Conservation (phyloP, 2,888 invertebrate species). For the Amiota communis region DNA sequence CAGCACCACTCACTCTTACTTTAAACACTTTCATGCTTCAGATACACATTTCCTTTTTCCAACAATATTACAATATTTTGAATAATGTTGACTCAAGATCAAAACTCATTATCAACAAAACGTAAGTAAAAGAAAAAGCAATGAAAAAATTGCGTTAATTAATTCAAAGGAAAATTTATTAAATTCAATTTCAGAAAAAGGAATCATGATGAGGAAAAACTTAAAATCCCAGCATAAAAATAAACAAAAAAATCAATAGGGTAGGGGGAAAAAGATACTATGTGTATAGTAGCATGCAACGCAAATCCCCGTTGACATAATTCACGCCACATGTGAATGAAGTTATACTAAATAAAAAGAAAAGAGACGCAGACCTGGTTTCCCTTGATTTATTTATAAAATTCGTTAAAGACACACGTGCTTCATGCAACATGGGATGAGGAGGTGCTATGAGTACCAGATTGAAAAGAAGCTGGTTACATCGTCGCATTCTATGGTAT, state of each 20-base stretch:
- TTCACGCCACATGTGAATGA: constrained; percentile 58
- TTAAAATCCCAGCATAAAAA: constrained; percentile 11
- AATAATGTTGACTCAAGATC: constrained; percentile 13
- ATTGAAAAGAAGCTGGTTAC: too few relatives aligned
- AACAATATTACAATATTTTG: not conserved
- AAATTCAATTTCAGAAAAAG: constrained; percentile 51
- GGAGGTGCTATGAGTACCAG: not conserved
- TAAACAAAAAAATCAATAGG: constrained; percentile 9
- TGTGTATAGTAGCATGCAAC: constrained; percentile 30
- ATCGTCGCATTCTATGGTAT: not conserved
- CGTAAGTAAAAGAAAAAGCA: not conserved
- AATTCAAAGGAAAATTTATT: constrained; percentile 58
- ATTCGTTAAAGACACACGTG: constrained; percentile 8
- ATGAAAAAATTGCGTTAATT: constrained; percentile 19
- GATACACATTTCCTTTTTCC: not conserved
- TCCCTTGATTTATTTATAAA: constrained; percentile 36
- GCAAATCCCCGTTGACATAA: constrained; percentile 61
- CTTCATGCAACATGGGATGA: not conserved
- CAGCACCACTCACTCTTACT: not conserved
- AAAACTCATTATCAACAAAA: constrained; percentile 13
- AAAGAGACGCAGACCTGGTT: constrained; percentile 38
- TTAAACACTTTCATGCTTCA: not conserved
- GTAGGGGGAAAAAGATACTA: constrained; percentile 25
- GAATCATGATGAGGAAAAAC: constrained; percentile 38
- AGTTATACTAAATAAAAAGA: constrained; percentile 31